Percentiles rank a stretch among this genome's conserved stretches.
phyloP scores from a whole-genome alignment of 2,113 vertebrate genomes.

The Sula dactylatra region DNA sequence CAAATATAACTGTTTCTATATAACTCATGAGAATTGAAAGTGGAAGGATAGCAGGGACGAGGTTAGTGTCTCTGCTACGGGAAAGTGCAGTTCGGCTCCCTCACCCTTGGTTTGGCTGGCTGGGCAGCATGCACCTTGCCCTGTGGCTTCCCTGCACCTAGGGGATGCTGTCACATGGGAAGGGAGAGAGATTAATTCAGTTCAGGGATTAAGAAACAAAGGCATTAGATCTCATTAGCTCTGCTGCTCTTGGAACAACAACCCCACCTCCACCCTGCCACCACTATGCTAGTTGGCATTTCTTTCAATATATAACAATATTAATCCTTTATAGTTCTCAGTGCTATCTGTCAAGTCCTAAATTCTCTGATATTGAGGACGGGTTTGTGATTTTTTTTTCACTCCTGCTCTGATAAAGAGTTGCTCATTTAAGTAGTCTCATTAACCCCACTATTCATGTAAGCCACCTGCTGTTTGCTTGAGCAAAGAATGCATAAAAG shows the following conservation, averaged over 20 bases:
- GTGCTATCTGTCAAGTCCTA: not conserved
- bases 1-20: not conserved
- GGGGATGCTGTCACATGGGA: slow-evolving; percentile 22
- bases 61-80: not conserved
- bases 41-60: not conserved
- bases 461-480: slow-evolving; percentile 66
- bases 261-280: not conserved
- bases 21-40: not conserved
- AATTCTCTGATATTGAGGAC: slow-evolving; percentile 26
- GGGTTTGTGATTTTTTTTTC: not conserved
- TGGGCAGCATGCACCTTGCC: not conserved
- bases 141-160: not conserved
- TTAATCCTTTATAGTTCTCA: slow-evolving; percentile 8
- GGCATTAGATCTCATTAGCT: slow-evolving; percentile 48
- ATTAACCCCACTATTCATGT: slow-evolving; percentile 56
- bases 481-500: slow-evolving; percentile 60
- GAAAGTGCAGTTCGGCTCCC: not conserved
- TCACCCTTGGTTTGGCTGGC: not conserved
- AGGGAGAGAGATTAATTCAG: slow-evolving; percentile 37
- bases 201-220: slow-evolving; percentile 57
- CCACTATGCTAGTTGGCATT: not conserved
- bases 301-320: slow-evolving; percentile 20
- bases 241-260: slow-evolving; percentile 14
- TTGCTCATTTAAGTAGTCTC: slow-evolving; percentile 50
- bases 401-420: not conserved